Evolutionary conservation across 2,113 vertebrate species (phyloP), one percentile per base, ranked within the genome.

Genomic region (Sturnira hondurensis): DNA sequence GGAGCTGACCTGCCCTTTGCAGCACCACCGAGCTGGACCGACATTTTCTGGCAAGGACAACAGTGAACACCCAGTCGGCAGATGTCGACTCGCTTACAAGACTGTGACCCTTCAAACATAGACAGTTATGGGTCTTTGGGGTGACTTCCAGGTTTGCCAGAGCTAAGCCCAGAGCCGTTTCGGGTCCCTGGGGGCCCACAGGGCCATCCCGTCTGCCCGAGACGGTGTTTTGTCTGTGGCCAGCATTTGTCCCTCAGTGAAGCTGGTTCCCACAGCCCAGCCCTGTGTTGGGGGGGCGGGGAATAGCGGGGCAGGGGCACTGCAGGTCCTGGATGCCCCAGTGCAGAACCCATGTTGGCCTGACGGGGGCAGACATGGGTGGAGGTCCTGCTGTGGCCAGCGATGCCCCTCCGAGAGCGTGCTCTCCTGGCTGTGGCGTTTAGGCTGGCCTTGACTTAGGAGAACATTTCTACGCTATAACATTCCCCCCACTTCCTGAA

Each of bases 101-200:
- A 41, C 41, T 0, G 19, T 1, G 54, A 6, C 0, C 2, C 31
- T 22, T 58, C 15, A 11, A 6, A 10, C 47, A 45, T 43, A 33
- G 1, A 31, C 73, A 28, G 82, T 4, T n/a, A 0, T 2, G 0
- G 45, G 43, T 5, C 17, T 45, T 5, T 2, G 47, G 16, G 17
- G 10, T 11, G 0, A 4, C 12, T 1, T 7, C 6, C 3, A 2
- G 24, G 14, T 7, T 5, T 1, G 0, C 33, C 1, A 4, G 83
- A 4, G 17, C 41, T 52, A 19, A 50, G 15, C 13, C 22, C 2
- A 0, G 36, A 47, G 43, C 26, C 0, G 0, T 0, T 17, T 13
- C 19, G 9, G 70, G 77, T 9, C 41, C 3, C 6, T 1, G 61
- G 17, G 22, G 47, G 9, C 65, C 47, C 1, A 0, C 3, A 0